phyloP scores from a whole-genome alignment of 2,888 invertebrate species.

The Gandaritis pyraliata region DNA sequence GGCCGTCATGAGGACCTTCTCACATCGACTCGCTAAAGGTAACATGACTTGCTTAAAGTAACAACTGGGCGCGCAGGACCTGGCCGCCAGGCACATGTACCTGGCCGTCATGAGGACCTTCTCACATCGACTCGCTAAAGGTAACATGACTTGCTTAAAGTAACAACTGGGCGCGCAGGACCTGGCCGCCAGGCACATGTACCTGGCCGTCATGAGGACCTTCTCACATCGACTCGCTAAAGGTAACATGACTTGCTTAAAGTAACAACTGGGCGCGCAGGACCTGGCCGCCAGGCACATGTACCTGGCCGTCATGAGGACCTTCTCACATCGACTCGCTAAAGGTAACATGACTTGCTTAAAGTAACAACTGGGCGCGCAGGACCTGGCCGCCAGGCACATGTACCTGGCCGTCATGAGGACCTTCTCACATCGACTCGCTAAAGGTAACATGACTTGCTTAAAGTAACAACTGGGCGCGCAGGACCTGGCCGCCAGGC shows the following conservation, averaged over 20 bases:
- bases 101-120: constrained; percentile 94
- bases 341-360: constrained; percentile 73
- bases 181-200: constrained; percentile 91
- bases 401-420: constrained; percentile 97
- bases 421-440: constrained; percentile 90
- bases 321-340: constrained; percentile 90
- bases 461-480: constrained; percentile 84
- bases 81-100: constrained; percentile 92
- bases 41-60: not conserved
- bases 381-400: constrained; percentile 88
- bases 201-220: constrained; percentile 93
- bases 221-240: constrained; percentile 90
- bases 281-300: constrained; percentile 90
- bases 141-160: constrained; percentile 55
- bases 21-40: constrained; percentile 88
- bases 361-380: constrained; percentile 86
- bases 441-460: constrained; percentile 77
- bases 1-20: constrained; percentile 94
- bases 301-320: constrained; percentile 95
- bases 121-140: constrained; percentile 87
- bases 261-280: constrained; percentile 87
- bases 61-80: constrained; percentile 90
- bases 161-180: constrained; percentile 90
- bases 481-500: constrained; percentile 89
- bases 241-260: constrained; percentile 65